Percentiles rank a stretch among this genome's conserved stretches.
Evolutionary conservation across 1,140 invertebrate genomes (phyloP).

Genomic region (Drosophila rufa): DNA sequence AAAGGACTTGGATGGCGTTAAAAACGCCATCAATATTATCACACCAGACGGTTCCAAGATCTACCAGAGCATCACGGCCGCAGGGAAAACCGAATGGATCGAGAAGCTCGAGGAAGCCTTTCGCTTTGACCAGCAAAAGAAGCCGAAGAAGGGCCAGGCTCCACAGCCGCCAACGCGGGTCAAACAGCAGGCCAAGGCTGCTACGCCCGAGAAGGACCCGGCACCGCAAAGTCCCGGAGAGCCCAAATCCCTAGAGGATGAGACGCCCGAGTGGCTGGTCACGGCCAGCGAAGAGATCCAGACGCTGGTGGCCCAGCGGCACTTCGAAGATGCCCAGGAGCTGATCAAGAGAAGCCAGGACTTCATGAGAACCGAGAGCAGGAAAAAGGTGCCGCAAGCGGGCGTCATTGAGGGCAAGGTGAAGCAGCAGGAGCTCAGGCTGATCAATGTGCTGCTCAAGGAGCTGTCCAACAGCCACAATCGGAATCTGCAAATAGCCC

Average conservation of each 20-base stretch:
- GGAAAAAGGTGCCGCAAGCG: conserved; percentile 49
- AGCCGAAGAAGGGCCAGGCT: conserved; percentile 75
- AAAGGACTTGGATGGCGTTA: conserved; percentile 94
- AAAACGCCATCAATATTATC: conserved; percentile 96
- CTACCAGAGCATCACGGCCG: conserved; percentile 95
- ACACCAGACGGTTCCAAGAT: conserved; percentile 97
- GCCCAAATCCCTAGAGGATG: conserved; percentile 86
- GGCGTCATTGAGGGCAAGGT: conserved; percentile 86
- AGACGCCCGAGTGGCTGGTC: conserved; percentile 94
- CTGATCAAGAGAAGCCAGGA: conserved; percentile 91
- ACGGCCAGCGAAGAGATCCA: conserved; percentile 98
- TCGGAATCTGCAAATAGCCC: conserved; percentile 96
- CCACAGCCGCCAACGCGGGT: conserved; percentile 88
- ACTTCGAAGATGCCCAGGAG: conserved; percentile 97
- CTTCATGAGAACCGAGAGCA: conserved; percentile 85
- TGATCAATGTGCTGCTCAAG: conserved; percentile 94
- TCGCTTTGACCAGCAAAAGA: conserved; percentile 90
- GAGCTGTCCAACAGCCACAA: conserved; percentile 95
- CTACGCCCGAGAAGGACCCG: conserved; percentile 67
- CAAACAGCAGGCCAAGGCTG: conserved; percentile 86
- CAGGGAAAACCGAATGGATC: conserved; percentile 97
- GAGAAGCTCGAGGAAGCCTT: conserved; percentile 97
- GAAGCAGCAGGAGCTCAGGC: conserved; percentile 90
- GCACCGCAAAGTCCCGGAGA: conserved; percentile 62
- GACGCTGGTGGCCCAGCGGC: conserved; percentile 97